Base-by-base conservation (phyloP, 2,113 vertebrate species). In the Eonycteris spelaea region DNA sequence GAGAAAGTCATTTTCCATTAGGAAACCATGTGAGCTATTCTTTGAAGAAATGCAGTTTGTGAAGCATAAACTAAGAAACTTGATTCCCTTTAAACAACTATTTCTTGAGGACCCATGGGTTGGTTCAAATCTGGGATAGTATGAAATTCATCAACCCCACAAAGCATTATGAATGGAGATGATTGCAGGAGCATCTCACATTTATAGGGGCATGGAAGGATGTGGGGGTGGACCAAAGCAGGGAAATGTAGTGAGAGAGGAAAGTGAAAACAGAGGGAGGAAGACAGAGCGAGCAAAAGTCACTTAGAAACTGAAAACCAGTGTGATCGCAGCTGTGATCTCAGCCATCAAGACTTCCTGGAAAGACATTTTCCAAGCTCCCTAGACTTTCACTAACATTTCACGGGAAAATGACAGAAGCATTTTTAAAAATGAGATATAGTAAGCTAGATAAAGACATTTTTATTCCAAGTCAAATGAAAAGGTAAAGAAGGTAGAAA, bases 401-500 rank as follows among this genome's bases (percentile, higher is more conserved):
- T 90, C n/a, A 80, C 15, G 94, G 11, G 38, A 21, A 83, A 43
- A 43, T 67, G 30, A 28, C 35, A 90, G 83, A 55, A 74, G 18
- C 55, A 57, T 63, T 95, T 71, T 73, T 3, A 22, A 91, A 94
- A 91, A n/a, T 33, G 22, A 94, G 55, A 40, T 19, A 3, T 70
- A 70, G 80, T 43, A 92, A 70, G 5, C 19, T 73, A 85, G 18
- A 82, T 88, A 4, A 51, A 68, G 67, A 93, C 38, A 35, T 40
- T 28, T 51, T 95, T 79, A 43, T n/a, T 48, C 38, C 19, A 74
- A 86, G 73, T 43, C 43, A 74, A 78, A 92, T 28, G 33, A 61
- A 71, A 94, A 86, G 70, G 33, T 61, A 73, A 96, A 48, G 48
- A 88, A 51, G 59, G 19, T n/a, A 80, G 43, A 93, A 11, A 96